phyloP scores from a whole-genome alignment of 92 coral and sea anemone species.

The Paramuricea clavata region DNA sequence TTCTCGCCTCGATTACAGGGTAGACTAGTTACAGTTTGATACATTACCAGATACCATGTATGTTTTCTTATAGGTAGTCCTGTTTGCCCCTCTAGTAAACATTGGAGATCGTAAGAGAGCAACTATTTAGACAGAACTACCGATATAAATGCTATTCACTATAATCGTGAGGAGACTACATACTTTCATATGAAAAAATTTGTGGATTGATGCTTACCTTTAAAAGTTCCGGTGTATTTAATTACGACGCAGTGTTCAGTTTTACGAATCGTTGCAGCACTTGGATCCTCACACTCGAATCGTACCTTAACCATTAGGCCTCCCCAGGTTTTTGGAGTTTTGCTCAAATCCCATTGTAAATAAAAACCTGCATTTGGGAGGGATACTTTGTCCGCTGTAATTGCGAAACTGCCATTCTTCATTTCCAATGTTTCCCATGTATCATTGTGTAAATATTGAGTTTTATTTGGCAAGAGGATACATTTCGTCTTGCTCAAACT shows the following conservation, averaged over 20 bases:
- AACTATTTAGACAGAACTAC: too few species aligned
- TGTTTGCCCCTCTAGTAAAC: too few species aligned
- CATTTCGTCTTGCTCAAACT: not conserved
- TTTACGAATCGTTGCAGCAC: not conserved
- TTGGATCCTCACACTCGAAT: not conserved
- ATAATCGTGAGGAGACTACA: too few species aligned
- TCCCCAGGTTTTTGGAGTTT: not conserved
- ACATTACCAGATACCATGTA: too few species aligned
- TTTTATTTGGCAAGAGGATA: not conserved
- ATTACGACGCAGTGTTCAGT: constrained; percentile 14
- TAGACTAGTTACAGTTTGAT: too few species aligned
- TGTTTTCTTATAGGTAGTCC: too few species aligned
- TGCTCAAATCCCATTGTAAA: not conserved
- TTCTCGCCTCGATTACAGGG: too few species aligned
- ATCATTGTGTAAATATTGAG: constrained; percentile 12
- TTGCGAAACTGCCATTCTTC: not conserved
- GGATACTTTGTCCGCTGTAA: not conserved
- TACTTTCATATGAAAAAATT: not conserved
- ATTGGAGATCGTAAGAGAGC: too few species aligned
- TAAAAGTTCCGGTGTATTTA: not conserved
- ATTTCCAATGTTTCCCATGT: not conserved
- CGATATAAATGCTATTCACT: too few species aligned
- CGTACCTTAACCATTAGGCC: not conserved
- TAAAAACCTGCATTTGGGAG: not conserved
- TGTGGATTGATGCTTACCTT: not conserved